Base-by-base conservation (phyloP, 2,888 invertebrate genomes). In the Palloptera scutellata region DNA sequence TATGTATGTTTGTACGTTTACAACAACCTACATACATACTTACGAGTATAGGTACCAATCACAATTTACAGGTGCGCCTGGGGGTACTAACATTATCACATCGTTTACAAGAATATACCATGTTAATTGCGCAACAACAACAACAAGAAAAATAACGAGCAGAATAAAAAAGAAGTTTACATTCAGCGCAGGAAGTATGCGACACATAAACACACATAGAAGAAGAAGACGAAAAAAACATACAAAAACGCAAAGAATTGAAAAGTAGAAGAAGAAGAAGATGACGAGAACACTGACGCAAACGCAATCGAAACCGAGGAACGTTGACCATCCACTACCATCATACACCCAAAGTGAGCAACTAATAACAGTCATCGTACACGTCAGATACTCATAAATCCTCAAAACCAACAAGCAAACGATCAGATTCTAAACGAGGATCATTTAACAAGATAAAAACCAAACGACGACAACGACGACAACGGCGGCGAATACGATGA, bases 361-460 rank as follows among this genome's bases (percentile, higher is more conserved):
- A 75, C 78, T 79, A 79, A 80, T 79, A 79, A 79, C 80, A 78
- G 79, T 79, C 80, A 79, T 79, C 80, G 77, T 75, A 78, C 78
- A 75, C 76, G 75, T 76, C 77, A 77, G 77, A 79, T 75, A 77
- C 77, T 76, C 79, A 80, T 79, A 79, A 79, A 80, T 79, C 78
- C 78, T 79, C 75, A 76, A 74, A 73, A 74, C 74, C 76, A 79
- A 77, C 76, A 76, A 78, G 73, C 6, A 61, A 41, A 17, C 41
- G n/a, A 48, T 12, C 48, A 48, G 15, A 13, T n/a, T 19, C 66
- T 63, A 65, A 59, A 59, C 74, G 75, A 77, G 77, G 77, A 78
- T 75, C 78, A 77, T 74, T 77, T 77, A 76, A 78, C 62, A 62
- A 62, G 60, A 60, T 19, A 61, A 61, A 61, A 52, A 64, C 68